phyloP scores from a whole-genome alignment of 2,113 vertebrate genomes.

The Caracal caracal region DNA sequence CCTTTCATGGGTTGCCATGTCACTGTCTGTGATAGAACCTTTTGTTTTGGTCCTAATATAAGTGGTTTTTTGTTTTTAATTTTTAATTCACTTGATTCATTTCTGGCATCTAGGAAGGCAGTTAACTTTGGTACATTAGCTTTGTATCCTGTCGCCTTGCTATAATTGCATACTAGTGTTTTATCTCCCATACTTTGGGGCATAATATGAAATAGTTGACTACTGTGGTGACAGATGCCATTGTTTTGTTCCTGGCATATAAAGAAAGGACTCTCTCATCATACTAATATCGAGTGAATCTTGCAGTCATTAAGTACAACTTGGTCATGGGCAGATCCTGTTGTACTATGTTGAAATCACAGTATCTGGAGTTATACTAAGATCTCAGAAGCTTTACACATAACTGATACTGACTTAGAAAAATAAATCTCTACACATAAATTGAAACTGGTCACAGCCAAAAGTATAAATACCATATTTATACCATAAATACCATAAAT shows the following conservation, averaged over 20 bases:
- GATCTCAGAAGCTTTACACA: background rate
- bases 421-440: background rate
- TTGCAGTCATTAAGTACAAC: background rate
- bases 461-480: background rate
- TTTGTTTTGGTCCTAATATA: background rate
- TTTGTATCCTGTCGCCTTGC: background rate
- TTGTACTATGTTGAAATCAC: background rate
- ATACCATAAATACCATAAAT: too few relatives aligned
- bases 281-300: background rate
- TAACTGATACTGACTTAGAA: background rate
- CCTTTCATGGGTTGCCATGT: background rate
- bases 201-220: background rate
- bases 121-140: background rate
- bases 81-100: background rate
- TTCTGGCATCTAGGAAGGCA: background rate
- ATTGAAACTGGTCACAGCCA: background rate
- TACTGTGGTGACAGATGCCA: background rate
- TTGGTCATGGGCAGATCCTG: background rate
- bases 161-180: background rate
- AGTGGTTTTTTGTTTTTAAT: background rate
- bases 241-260: background rate
- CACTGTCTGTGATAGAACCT: background rate
- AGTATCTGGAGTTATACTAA: background rate
- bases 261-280: background rate
- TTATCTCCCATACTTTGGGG: background rate